Conservation (phyloP, 2,888 invertebrate species). For the Myathropa florea region DNA sequence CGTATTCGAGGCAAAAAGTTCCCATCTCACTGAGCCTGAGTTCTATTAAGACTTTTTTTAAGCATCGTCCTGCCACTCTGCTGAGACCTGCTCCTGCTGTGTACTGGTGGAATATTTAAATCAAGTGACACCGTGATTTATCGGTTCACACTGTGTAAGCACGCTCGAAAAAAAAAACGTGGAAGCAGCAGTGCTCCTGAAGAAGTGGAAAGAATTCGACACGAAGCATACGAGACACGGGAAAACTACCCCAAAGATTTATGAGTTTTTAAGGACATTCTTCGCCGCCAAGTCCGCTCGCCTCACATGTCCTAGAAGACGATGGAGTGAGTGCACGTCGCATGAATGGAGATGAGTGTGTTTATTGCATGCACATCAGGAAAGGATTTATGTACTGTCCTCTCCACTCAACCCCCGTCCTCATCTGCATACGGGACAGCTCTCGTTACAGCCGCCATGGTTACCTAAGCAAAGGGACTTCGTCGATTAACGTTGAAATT, state of each 20-base stretch:
- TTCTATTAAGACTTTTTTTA: conserved; percentile 5
- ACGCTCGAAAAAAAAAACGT: too few species aligned
- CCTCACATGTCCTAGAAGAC: conserved; percentile 35
- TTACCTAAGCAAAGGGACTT: conserved; percentile 35
- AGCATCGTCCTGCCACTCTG: background rate
- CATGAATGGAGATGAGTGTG: conserved; percentile 23
- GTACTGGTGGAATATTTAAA: conserved; percentile 66
- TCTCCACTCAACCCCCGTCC: conserved; percentile 36
- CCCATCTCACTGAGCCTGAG: background rate
- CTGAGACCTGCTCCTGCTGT: conserved; percentile 22
- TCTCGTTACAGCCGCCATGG: conserved; percentile 28
- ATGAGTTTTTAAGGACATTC: conserved; percentile 69
- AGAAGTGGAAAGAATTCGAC: conserved; percentile 7
- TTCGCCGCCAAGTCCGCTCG: conserved; percentile 53
- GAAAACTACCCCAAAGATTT: conserved; percentile 48
- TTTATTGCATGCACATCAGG: conserved; percentile 54
- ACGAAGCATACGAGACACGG: background rate
- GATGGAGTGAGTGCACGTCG: conserved; percentile 25
- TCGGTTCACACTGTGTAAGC: conserved; percentile 59
- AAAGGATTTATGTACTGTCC: conserved; percentile 58
- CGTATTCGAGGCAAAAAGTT: background rate
- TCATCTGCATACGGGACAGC: conserved; percentile 54
- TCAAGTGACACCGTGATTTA: conserved; percentile 72
- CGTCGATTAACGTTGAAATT: conserved; percentile 30
- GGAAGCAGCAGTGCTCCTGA: too few species aligned